Evolutionary conservation across 30 jellyfish, hydroid and myxozoan genomes (phyloP), one percentile per base, ranked within the genome.

Genomic region (Cassiopea andromeda): DNA sequence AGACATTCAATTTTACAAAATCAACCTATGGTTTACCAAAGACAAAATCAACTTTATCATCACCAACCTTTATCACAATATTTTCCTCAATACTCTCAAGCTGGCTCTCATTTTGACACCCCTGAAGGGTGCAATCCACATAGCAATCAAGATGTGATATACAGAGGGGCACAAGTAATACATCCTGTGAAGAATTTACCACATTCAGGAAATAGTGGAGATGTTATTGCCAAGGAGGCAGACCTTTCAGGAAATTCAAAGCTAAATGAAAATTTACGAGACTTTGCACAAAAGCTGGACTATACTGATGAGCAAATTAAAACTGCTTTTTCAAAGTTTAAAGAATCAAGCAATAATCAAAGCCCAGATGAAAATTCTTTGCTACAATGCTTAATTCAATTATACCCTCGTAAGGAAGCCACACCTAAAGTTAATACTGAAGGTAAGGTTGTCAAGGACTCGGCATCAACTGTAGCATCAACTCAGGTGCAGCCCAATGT

Each of bases 231-330:
- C 66, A 75, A 75, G 46, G 83, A 69, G 4, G 83, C 69, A 1
- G 83, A 10, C 46, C 69, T 58, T 1, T 17, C 60, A 16, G 14
- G 66, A 6, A 27, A 27, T 27, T 27, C 14, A 54, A 50, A 75
- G 47, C 1, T 46, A 7, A 58, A 44, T 46, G 69, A 58, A 7
- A 75, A 69, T 58, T 81, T 88, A 64, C 89, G 88, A 46, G 89
- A 87, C 12, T 94, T 48, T 90, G 97, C 97, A 45, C 60, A 60
- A 73, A 89, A 89, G 72, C 96, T 94, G n/a, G 98, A 96, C 12
- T 94, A 87, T 64, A 79, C 85, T 15, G 94, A 79, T 48, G 87
- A 89, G 15, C 90, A 94, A 16, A 94, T 94, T 14, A 68, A 75
- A 14, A 46, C 49, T 3, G 98, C 94, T 1, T 47, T 78, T 12